Conservation (phyloP, 2,888 invertebrate genomes). For the Stenchaetothrips biformis region DNA sequence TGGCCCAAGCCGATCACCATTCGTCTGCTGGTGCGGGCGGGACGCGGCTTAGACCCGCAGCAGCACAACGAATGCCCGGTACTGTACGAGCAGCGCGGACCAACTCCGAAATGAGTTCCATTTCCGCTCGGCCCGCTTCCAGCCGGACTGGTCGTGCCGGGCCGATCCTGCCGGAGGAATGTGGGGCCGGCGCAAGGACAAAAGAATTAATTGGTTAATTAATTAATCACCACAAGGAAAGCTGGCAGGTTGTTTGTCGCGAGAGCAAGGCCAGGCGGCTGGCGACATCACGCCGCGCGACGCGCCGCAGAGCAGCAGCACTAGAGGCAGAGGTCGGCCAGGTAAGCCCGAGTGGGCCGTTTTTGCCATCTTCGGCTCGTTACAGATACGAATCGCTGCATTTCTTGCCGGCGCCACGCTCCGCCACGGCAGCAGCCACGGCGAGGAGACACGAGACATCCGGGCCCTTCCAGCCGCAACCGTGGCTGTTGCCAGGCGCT, state of each 20-base stretch:
- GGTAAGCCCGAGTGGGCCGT: too few species aligned
- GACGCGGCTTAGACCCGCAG: not conserved
- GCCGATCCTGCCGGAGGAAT: not conserved
- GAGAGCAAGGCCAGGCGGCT: not conserved
- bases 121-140: not conserved
- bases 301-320: too few species aligned
- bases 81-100: not conserved
- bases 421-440: too few species aligned
- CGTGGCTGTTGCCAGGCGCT: too few species aligned
- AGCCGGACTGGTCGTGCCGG: not conserved
- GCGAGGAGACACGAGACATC: too few species aligned
- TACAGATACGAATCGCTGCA: too few species aligned
- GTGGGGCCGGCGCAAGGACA: not conserved
- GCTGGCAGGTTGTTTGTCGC: not conserved
- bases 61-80: not conserved
- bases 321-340: too few species aligned
- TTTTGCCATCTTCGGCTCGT: too few species aligned
- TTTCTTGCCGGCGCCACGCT: too few species aligned
- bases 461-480: too few species aligned
- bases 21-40: not conserved
- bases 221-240: not conserved
- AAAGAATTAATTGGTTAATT: not conserved
- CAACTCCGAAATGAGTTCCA: not conserved
- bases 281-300: too few species aligned
- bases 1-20: slow-evolving; percentile 10